Evolutionary conservation across 2,113 vertebrate genomes (phyloP).

Genomic region (Dissostichus mawsoni): DNA sequence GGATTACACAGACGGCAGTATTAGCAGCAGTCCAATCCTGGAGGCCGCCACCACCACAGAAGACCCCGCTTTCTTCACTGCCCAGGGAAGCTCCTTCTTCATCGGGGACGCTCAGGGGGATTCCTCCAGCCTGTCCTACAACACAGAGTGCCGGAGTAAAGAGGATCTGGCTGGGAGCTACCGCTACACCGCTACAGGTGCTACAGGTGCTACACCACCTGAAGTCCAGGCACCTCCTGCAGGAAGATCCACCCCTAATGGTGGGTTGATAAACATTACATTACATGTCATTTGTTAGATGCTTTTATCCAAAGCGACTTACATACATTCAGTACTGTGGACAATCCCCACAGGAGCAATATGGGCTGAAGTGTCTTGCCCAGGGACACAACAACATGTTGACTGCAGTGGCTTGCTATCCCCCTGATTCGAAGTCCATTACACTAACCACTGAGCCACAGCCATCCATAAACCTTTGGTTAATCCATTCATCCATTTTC

Average conservation of each 20-base stretch:
- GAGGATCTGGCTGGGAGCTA: slow-evolving; percentile 77
- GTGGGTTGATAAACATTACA: slow-evolving; percentile 54
- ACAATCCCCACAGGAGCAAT: too few relatives aligned
- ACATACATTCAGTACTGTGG: too few relatives aligned
- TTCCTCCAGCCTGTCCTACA: slow-evolving; percentile 61
- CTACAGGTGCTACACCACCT: not conserved
- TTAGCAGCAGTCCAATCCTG: slow-evolving; percentile 41
- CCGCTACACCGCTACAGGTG: slow-evolving; percentile 33
- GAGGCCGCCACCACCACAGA: slow-evolving; percentile 11
- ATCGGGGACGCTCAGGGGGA: slow-evolving; percentile 62
- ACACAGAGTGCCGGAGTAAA: slow-evolving; percentile 53
- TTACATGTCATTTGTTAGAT: too few relatives aligned
- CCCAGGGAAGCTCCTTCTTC: slow-evolving; percentile 77
- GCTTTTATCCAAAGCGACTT: too few relatives aligned
- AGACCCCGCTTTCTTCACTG: slow-evolving; percentile 69
- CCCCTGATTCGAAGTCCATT: too few relatives aligned
- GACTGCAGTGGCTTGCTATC: too few relatives aligned
- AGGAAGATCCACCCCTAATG: slow-evolving; percentile 45
- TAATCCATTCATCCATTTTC: too few relatives aligned
- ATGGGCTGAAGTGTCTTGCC: too few relatives aligned
- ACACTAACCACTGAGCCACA: too few relatives aligned
- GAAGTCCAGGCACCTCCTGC: not conserved
- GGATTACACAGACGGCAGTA: slow-evolving; percentile 33
- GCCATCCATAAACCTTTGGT: too few relatives aligned
- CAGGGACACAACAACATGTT: too few relatives aligned